A percentile compares a stretch with the other conserved stretches of the same genome.
Conservation (phyloP, 2,888 invertebrate species). For the Ophonus ardosiacus region DNA sequence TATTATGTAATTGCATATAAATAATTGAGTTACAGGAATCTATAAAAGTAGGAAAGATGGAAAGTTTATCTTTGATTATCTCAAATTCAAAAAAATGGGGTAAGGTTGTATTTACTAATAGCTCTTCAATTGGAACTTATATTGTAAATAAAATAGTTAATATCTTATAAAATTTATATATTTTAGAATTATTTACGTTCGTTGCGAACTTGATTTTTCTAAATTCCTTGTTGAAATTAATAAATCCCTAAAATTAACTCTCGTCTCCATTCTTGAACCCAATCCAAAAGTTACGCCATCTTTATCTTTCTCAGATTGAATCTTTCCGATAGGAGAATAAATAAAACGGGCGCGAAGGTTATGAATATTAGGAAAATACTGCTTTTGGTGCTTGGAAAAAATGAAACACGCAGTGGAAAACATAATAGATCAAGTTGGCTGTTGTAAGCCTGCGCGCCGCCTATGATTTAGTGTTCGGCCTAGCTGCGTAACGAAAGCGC, state of each 20-base stretch:
- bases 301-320: neutral
- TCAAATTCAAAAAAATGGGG: no score
- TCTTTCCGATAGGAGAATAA: conserved; percentile 32
- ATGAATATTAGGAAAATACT: conserved; percentile 54
- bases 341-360: conserved; percentile 44
- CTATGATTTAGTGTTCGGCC: conserved; percentile 52
- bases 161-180: neutral
- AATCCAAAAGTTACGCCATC: neutral
- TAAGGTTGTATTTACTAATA: no score
- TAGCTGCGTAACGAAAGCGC: conserved; percentile 57
- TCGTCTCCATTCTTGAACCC: neutral
- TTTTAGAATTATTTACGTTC: neutral
- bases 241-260: neutral
- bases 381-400: conserved; percentile 43
- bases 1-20: no score
- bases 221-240: neutral
- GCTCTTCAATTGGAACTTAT: no score
- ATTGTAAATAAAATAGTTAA: neutral
- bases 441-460: conserved; percentile 51
- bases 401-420: conserved; percentile 62
- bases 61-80: no score
- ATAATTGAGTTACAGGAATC: no score
- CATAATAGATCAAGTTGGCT: conserved; percentile 59
- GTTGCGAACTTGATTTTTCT: neutral
- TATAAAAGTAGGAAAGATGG: no score